Base-by-base conservation (phyloP, 2,888 invertebrate genomes). In the Tetramorium bicarinatum region DNA sequence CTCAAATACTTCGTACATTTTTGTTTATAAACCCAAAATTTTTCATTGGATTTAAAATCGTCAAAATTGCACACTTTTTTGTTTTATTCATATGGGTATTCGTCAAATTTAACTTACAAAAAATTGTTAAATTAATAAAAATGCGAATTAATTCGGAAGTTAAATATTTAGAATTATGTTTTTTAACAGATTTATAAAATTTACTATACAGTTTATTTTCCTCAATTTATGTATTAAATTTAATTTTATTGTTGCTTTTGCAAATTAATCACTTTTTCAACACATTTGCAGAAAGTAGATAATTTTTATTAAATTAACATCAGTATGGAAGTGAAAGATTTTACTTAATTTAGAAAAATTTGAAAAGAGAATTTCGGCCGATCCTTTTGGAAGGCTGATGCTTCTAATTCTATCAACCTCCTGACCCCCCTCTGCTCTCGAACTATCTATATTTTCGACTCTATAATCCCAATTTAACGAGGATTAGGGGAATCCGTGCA, bases 401-500 rank as follows among this genome's bases (percentile, higher is more conserved):
- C 25, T 87, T 90, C 90, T 90, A 90, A 91, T 88, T 90, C 84
- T 44, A 83, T 90, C 82, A 67, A 56, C 9, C 75, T 75, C 47
- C 21, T 21, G 72, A 21, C 11, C 21, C n/a, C 52, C 34, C 54
- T 56, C n/a, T 44, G 29, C 11, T 44, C 18, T 56, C 77, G 15
- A 67, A 34, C 29, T 11, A 29, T 44, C 29, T 69, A 59, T 80
- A 80, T 80, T 80, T 79, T 59, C 9, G 59, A 47, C 71, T 47
- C 18, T 59, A 49, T 38, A 79, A 38, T 49, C 67, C 79, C 49
- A 6, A 77, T 49, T 47, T 77, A 29, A 82, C 81, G 49, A 47
- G 54, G 9, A 85, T 71, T 81, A n/a, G 47, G 44, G 38, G 49
- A 69, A 83, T 72, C 54, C 71, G 52, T 59, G 21, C 44, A 47